A percentile compares a stretch with the other conserved stretches of the same genome.
These are phyloP conservation scores for Melanostoma mellinum DNA, from an alignment of 2,888 invertebrate genomes.

Conservation along the genomic window DNA sequence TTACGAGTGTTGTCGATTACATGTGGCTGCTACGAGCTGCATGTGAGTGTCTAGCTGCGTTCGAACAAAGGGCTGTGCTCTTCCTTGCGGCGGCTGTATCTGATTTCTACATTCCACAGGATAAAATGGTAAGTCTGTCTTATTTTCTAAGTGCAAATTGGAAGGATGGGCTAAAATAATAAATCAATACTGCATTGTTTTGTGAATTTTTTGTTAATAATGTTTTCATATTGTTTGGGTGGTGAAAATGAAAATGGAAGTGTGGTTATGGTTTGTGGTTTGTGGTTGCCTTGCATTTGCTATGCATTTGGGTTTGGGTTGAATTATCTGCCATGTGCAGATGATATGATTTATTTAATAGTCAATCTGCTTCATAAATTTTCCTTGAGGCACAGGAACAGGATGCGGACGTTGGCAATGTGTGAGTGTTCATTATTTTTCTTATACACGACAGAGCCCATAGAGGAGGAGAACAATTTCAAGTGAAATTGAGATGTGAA, in stretches of 20 bases:
- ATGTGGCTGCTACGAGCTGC: conserved; percentile 93
- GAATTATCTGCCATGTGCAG: conserved; percentile 30
- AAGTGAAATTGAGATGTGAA: conserved; percentile 15
- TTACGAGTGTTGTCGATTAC: conserved; percentile 95
- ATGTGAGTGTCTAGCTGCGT: conserved; percentile 88
- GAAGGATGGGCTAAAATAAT: not conserved
- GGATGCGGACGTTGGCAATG: not conserved
- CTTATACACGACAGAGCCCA: not conserved
- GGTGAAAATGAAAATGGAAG: not conserved
- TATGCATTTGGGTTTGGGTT: conserved; percentile 13
- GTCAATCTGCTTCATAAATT: conserved; percentile 32
- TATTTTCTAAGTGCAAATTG: not conserved
- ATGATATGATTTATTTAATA: conserved; percentile 52
- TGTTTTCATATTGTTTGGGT: not conserved
- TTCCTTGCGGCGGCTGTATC: conserved; percentile 99
- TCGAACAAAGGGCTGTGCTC: conserved; percentile 89
- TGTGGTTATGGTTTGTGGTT: not conserved
- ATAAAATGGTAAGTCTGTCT: conserved; percentile 89
- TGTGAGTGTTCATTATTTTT: not conserved
- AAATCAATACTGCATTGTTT: conserved; percentile 29
- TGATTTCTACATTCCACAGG: conserved; percentile 97
- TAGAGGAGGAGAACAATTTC: conserved; percentile 1
- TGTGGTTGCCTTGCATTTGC: conserved; percentile 6
- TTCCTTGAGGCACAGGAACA: conserved; percentile 18
- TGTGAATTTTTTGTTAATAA: not conserved